phyloP scores from a whole-genome alignment of 2,113 vertebrate species.

The Mormyrus iriodes region DNA sequence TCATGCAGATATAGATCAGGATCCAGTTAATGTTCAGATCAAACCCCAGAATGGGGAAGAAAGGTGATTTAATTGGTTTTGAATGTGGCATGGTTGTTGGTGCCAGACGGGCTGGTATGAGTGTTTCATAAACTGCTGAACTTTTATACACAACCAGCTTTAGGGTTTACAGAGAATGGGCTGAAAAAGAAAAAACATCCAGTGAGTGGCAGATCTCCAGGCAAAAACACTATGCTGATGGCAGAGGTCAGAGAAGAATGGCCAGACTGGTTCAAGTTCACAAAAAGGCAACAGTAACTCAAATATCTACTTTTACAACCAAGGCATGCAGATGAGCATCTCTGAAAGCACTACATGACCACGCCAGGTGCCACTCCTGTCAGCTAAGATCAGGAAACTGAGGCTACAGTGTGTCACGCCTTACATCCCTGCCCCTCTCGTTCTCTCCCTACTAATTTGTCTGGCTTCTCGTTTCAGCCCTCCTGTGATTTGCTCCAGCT shows the following conservation, averaged over 20 bases:
- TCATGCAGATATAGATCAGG: neutral
- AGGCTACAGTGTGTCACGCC: neutral
- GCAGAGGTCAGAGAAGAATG: neutral
- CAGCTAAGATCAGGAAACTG: neutral
- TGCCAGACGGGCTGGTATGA: neutral
- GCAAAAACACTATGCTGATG: neutral
- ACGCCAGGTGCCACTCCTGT: neutral
- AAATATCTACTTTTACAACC: neutral
- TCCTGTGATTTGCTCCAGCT: too few relatives aligned
- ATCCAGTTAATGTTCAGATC: neutral
- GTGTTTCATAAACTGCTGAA: neutral
- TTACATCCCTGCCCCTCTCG: too few relatives aligned
- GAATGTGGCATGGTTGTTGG: neutral
- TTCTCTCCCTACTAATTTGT: too few relatives aligned
- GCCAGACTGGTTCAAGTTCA: neutral
- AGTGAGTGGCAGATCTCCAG: neutral
- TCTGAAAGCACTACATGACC: neutral
- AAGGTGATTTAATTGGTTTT: neutral
- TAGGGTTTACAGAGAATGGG: neutral
- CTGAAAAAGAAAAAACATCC: neutral
- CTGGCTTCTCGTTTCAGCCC: too few relatives aligned
- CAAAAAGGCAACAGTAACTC: neutral
- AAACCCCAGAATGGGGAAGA: neutral
- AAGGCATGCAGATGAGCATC: neutral
- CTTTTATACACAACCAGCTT: neutral